Evolutionary conservation across 2,888 invertebrate genomes (phyloP), one percentile per base, ranked within the genome.

Genomic region (Pemphredon lugubris): DNA sequence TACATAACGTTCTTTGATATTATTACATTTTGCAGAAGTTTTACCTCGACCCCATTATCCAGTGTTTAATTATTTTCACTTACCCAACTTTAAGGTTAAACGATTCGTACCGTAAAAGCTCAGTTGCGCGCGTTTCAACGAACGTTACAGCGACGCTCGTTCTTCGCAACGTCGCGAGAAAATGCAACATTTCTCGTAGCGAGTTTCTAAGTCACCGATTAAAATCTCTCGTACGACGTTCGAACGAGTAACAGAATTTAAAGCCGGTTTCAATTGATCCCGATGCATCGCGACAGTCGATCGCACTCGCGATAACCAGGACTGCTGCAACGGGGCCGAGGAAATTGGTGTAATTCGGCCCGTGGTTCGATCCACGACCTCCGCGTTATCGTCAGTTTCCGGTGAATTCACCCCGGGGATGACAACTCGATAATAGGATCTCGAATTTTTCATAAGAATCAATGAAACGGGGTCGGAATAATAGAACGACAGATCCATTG

Each of bases 271-370:
- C 73, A 71, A 65, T 71, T 60, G 73, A 73, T 73, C 45, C 60
- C 65, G 71, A 59, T 55, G 70, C 63, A 63, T 64, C 59, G 72
- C 59, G 70, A 51, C 59, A 72, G 68, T 72, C 73, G 73, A 75
- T 73, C 61, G 64, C 73, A 61, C 53, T 73, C 34, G 40, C 34
- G 67, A 67, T 68, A 72, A 64, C 67, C 66, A 63, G 61, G n/a
- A 54, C 40, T 48, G 26, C 42, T 58, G 58, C 16, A n/a, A 23
- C 45, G 68, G 70, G 79, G 79, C 34, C 45, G 68, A 72, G 79
- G 79, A 81, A 77, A 81, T 82, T 75, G 79, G 59, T 74, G 74
- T 74, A 75, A 77, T 71, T 73, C 74, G 66, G 48, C 47, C n/a
- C 71, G 67, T 16, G 60, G 59, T 64, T 54, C 69, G 60, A 76